Conservation (phyloP, 2,113 vertebrate species). For the Ailurus styani region DNA sequence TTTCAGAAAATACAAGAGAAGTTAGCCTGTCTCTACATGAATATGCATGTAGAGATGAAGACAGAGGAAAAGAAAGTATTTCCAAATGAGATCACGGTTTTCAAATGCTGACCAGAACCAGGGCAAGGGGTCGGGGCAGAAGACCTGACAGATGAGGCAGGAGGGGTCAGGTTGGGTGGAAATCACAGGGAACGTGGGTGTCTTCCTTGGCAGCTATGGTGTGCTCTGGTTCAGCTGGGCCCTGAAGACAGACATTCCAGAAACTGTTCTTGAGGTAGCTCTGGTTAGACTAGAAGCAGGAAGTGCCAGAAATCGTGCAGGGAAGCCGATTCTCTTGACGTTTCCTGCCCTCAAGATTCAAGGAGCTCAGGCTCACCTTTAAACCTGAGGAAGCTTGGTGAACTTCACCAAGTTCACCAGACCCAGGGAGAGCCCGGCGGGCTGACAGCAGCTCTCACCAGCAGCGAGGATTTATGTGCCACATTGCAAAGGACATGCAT, state of each 20-base stretch:
- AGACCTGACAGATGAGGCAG: background rate
- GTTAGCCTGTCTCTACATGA: background rate
- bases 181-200: background rate
- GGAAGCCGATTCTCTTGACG: slow-evolving; percentile 1
- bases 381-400: background rate
- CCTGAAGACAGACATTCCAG: background rate
- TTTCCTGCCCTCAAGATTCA: slow-evolving; percentile 28
- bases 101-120: background rate
- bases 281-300: slow-evolving; percentile 35
- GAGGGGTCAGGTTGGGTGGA: background rate
- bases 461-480: slow-evolving; percentile 62
- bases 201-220: background rate
- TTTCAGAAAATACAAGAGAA: background rate
- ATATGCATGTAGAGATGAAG: background rate
- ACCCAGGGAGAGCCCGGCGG: background rate
- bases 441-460: slow-evolving; percentile 70
- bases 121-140: background rate
- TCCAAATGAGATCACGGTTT: background rate
- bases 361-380: background rate
- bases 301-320: background rate
- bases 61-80: background rate
- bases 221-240: background rate
- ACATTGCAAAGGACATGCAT: slow-evolving; percentile 62
- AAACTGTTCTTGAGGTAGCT: background rate
- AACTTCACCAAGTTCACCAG: background rate